Evolutionary conservation across 2,888 invertebrate species (phyloP), one percentile per base, ranked within the genome.

Genomic region (Apamea epomidion): DNA sequence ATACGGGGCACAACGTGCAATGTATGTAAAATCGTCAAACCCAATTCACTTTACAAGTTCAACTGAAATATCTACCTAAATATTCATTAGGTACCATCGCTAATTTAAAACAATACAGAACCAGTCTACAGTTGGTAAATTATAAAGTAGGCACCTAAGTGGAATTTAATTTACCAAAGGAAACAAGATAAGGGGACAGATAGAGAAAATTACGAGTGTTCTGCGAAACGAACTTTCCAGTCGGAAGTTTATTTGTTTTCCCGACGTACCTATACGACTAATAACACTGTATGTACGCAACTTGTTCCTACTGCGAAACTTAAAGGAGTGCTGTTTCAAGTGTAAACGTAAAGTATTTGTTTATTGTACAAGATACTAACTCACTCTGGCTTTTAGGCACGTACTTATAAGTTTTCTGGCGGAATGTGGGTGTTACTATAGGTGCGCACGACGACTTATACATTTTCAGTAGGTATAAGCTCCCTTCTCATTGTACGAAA

Each of bases 181-280:
- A 81, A 88, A 88, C 87, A 81, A 88, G 85, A 88, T 86, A 80
- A 85, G 87, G 81, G 77, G 74, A 82, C 80, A 88, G 89, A 90
- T 89, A 89, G 74, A 86, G 84, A 84, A 91, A 91, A 91, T 90
- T 89, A 89, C 91, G 83, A 85, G 81, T 77, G 81, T 83, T 88
- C 48, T 73, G 78, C 83, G 80, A 78, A 87, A 87, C 76, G 78
- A 89, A 91, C 87, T 91, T 92, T 81, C 87, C 82, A 67, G 78
- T 84, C 84, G 74, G 60, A 83, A 90, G 88, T 91, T 91, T 90
- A 90, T 91, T 92, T 92, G 91, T 92, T 89, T 88, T 87, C 70
- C 58, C 77, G 54, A 75, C 80, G 70, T 89, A 54, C 54, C 25
- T 54, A 78, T 76, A 86, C 77, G 70, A 81, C 76, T 85, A 83